Base-by-base conservation (phyloP, 2,797 vertebrate species). In the Todus mexicanus region DNA sequence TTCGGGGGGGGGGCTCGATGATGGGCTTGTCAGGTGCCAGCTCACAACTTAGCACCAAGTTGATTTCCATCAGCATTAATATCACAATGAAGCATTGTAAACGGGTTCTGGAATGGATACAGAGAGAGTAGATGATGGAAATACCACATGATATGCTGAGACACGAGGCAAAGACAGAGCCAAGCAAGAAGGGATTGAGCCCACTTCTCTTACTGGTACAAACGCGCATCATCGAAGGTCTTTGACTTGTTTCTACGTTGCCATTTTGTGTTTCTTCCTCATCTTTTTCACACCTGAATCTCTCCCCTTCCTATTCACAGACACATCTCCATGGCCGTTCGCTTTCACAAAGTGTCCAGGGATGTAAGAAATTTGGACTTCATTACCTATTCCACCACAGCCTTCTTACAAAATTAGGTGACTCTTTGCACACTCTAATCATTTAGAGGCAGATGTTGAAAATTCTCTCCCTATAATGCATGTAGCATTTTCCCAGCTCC, bases 11-110 rank as follows among this genome's bases (percentile, higher is more conserved):
- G 35, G 92, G 93, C 72, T 98, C 96, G 43, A 89, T 26, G 21
- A 89, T 97, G 76, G 96, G 92, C 31, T 98, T 91, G 57, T 93
- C 96, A 3, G 95, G 91, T 42, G 95, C 87, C 84, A 97, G 93
- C 53, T 97, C 94, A n/a, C 92, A 97, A 40, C 96, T 95, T 84
- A 97, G 88, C 14, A 97, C 89, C 4, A 94, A 87, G 12, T 81
- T 96, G 89, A 93, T 97, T 51, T 81, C 92, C 68, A 96, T 97
- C 38, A 97, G 50, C 63, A 68, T 83, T 70, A 96, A 93, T 29
- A 76, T 96, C 54, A 56, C 92, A 92, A 82, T 96, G 94, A 84
- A 97, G 96, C 0, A 96, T 95, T 63, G 78, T 43, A 80, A 97
- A 97, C 20, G 96, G 95, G 59, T 97, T 95, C 95, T 97, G 86